Conservation (phyloP, 2,797 vertebrate genomes). For the Lagocephalus sceleratus region DNA sequence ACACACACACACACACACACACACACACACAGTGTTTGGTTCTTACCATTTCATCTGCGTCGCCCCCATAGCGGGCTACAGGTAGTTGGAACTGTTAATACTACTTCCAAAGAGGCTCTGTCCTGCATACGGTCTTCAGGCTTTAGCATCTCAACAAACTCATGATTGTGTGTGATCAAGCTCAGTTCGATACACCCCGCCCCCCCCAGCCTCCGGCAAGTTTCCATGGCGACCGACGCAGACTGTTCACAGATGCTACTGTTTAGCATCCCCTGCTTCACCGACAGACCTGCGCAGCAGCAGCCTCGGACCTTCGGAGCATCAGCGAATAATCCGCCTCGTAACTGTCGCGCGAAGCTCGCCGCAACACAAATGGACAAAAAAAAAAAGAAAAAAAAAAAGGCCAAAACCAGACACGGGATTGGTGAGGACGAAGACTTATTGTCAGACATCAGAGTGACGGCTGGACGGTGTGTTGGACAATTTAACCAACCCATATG, state of each 20-base stretch:
- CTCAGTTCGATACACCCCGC: slow-evolving; percentile 17
- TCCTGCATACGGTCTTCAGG: slow-evolving; percentile 11
- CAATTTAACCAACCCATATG: background rate
- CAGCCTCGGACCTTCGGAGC: background rate
- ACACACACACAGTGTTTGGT: slow-evolving; percentile 2
- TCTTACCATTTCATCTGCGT: slow-evolving; percentile 71
- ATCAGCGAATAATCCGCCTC: too few species aligned
- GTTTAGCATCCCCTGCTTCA: slow-evolving; percentile 3
- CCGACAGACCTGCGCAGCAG: too few species aligned
- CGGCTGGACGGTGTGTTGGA: too few species aligned
- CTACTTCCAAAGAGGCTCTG: slow-evolving; percentile 11
- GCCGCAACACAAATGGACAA: background rate
- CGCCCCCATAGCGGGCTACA: slow-evolving; percentile 55
- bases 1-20: slow-evolving; percentile 18
- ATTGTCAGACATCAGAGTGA: slow-evolving; percentile 11
- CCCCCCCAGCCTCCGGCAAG: slow-evolving; percentile 36
- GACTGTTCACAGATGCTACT: background rate
- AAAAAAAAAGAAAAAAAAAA: background rate
- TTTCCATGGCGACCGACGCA: slow-evolving; percentile 20
- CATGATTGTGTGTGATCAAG: slow-evolving; percentile 32
- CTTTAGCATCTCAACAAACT: slow-evolving; percentile 44
- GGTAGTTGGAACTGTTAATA: slow-evolving; percentile 10
- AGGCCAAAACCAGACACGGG: slow-evolving; percentile 40
- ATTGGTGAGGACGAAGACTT: slow-evolving; percentile 30
- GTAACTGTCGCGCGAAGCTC: too few species aligned